Conservation (phyloP, 2,797 vertebrate species). For the Hydrolagus colliei region DNA sequence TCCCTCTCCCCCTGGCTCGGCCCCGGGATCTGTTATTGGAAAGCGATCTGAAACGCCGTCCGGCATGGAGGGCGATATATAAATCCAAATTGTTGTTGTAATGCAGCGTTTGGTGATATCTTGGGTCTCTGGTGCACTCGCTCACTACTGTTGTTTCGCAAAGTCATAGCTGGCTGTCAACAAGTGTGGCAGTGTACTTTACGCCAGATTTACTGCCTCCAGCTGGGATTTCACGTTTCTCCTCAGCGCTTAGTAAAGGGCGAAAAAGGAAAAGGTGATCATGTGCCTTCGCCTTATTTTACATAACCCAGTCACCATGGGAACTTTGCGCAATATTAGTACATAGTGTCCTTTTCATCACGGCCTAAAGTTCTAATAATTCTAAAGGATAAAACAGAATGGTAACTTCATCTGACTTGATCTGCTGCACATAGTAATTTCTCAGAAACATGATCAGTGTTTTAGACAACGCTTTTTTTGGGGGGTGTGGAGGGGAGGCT, state of each 20-base stretch:
- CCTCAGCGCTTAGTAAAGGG: slow-evolving; percentile 42
- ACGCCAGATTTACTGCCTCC: slow-evolving; percentile 43
- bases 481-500: background rate
- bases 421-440: slow-evolving; percentile 64
- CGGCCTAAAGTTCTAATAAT: slow-evolving; percentile 62
- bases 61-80: no score
- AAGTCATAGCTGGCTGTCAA: slow-evolving; percentile 45
- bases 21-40: no score
- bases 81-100: background rate
- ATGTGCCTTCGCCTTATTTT: slow-evolving; percentile 47
- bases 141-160: slow-evolving; percentile 48
- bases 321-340: slow-evolving; percentile 51
- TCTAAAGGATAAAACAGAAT: slow-evolving; percentile 64
- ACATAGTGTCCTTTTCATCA: slow-evolving; percentile 60
- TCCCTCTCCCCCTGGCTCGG: no score
- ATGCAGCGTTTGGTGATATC: slow-evolving; percentile 33
- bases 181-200: slow-evolving; percentile 45
- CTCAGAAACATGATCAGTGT: slow-evolving; percentile 65
- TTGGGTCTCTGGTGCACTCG: slow-evolving; percentile 41
- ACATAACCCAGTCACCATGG: slow-evolving; percentile 50
- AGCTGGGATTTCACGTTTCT: slow-evolving; percentile 46
- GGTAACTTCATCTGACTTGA: slow-evolving; percentile 63
- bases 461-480: slow-evolving; percentile 53
- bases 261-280: slow-evolving; percentile 44
- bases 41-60: background rate